Evolutionary conservation across 2,797 vertebrate genomes (phyloP), one percentile per base, ranked within the genome.

Genomic region (Semotilus atromaculatus): DNA sequence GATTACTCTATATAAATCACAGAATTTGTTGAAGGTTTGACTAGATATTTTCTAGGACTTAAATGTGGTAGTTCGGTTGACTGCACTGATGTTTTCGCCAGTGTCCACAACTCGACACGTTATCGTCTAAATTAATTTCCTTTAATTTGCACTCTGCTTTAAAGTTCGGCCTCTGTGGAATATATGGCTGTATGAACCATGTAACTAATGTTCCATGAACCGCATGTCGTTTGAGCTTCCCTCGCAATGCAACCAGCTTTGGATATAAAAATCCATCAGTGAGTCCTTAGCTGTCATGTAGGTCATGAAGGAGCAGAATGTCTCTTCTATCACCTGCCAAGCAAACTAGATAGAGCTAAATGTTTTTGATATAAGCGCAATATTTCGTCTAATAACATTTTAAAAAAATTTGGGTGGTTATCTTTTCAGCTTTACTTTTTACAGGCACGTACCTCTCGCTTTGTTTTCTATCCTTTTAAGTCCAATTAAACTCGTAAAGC

Each of bases 211-310:
- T 55, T 72, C 77, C 34, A 23, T 84, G 74, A 86, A 76, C 16
- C 53, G 77, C 67, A 19, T 51, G 19, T 79, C 51, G 31, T 81
- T 84, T 38, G 58, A 73, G 40, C 31, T 72, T 78, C 40, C 77
- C 31, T 76, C 43, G 38, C 70, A 14, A 51, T 74, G 84, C 55
- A 82, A 55, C 78, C 68, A 29, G 34, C 78, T 43, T 45, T 31
- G 79, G 68, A 77, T 81, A 73, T 48, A 83, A 79, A 70, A 85
- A 88, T 83, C 80, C 75, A 72, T 89, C 88, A 85, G 58, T 60
- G 75, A 85, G 67, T 64, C 73, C 85, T 86, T 64, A 86, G 82
- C 82, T 78, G 58, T 70, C 73, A 55, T 55, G 58, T 71, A 81
- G 88, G 86, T 83, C 82, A 62, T 66, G 73, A 74, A 82, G 51